phyloP scores from a whole-genome alignment of 2,888 invertebrate species.

The Scrobipalpa atriplicella region DNA sequence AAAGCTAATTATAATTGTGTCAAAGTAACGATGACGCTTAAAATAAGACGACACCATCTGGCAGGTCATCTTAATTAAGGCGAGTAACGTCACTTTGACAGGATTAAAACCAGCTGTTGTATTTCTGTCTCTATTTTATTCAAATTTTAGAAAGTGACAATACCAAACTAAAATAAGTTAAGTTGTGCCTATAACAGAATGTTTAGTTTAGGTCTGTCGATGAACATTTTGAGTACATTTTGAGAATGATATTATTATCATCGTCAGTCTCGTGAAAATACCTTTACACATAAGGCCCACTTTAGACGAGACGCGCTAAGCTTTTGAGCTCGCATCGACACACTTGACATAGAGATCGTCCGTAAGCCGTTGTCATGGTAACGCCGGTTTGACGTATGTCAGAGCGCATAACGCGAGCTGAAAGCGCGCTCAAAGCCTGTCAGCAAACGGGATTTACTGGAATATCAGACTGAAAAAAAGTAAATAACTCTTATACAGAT shows the following conservation, averaged over 20 bases:
- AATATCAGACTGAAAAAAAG: neutral
- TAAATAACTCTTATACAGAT: neutral
- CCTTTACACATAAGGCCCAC: slow-evolving; percentile 3
- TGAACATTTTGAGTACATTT: no score
- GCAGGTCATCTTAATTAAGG: no score
- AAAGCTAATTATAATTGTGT: no score
- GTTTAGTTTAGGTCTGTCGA: no score
- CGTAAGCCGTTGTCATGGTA: slow-evolving; percentile 21
- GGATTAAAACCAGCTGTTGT: no score
- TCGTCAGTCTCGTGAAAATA: neutral
- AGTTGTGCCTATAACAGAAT: no score
- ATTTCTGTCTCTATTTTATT: no score
- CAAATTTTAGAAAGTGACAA: no score
- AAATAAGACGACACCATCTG: no score
- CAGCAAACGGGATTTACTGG: slow-evolving; percentile 7
- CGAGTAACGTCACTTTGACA: no score
- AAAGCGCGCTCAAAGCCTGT: slow-evolving; percentile 19
- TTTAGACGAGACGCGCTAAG: slow-evolving; percentile 17
- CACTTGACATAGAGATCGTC: slow-evolving; percentile 6
- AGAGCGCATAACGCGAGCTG: slow-evolving; percentile 12
- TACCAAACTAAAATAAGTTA: no score
- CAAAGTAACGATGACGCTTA: no score
- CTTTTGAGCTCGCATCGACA: slow-evolving; percentile 17
- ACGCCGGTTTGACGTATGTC: slow-evolving; percentile 21
- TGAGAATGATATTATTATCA: neutral